Evolutionary conservation across 2,113 vertebrate species (phyloP).

Genomic region (Myotis lucifugus): DNA sequence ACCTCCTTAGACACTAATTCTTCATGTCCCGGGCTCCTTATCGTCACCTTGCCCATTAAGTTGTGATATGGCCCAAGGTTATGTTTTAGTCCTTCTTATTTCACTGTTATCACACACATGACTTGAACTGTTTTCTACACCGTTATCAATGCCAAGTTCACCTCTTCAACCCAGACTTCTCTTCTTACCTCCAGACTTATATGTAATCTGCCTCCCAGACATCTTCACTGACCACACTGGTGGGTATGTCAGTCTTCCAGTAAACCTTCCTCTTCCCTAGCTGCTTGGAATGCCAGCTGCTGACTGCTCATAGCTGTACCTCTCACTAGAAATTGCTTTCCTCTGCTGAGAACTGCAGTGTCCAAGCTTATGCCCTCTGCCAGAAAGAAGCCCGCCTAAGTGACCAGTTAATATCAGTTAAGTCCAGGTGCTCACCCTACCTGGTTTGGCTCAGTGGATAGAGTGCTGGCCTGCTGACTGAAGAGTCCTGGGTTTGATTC

Average conservation of each 20-base stretch:
- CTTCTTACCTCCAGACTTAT: neutral
- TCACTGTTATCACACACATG: neutral
- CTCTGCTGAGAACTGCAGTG: neutral
- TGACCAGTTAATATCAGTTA: neutral
- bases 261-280: neutral
- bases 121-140: neutral
- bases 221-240: neutral
- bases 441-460: too few relatives aligned
- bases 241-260: neutral
- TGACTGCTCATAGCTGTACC: neutral
- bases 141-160: neutral
- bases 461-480: too few relatives aligned
- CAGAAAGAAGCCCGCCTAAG: neutral
- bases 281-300: neutral
- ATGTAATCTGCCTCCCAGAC: neutral
- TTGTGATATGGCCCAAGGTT: neutral
- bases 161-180: neutral
- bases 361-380: neutral
- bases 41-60: neutral
- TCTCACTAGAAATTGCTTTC: neutral
- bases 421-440: neutral
- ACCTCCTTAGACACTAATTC: neutral
- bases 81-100: neutral
- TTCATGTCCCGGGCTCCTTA: neutral
- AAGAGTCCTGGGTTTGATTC: too few relatives aligned